Percentiles rank a stretch among this genome's conserved stretches.
Conservation (phyloP, 2,113 vertebrate species). For the Tetrax tetrax region DNA sequence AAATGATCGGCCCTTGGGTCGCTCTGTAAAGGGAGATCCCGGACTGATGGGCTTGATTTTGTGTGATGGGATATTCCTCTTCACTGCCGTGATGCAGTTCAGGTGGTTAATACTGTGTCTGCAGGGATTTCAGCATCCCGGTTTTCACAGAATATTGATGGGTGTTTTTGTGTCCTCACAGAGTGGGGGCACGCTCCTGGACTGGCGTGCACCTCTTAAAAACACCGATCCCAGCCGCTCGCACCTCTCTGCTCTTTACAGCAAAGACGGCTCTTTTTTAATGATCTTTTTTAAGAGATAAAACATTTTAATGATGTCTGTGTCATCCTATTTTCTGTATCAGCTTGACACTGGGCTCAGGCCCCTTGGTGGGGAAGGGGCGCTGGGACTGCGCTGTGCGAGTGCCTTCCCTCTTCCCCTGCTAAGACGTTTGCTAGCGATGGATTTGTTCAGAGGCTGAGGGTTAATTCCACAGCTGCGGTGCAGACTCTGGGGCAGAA, state of each 20-base stretch:
- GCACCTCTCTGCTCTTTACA: neutral
- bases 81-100: neutral
- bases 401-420: neutral
- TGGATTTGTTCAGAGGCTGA: neutral
- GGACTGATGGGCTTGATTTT: neutral
- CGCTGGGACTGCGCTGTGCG: neutral
- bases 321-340: neutral
- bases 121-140: rapidly evolving
- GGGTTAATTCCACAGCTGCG: neutral
- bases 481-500: neutral
- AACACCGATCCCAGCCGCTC: neutral
- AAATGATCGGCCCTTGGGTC: neutral
- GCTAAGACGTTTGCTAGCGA: neutral
- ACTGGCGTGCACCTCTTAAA: neutral
- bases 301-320: neutral
- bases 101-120: neutral
- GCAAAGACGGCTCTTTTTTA: neutral
- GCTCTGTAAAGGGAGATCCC: neutral
- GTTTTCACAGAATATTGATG: neutral
- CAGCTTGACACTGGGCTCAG: neutral
- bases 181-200: neutral
- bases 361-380: neutral
- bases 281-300: neutral
- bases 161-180: neutral
- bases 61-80: neutral